phyloP scores from a whole-genome alignment of 2,888 invertebrate genomes.

The Drosophila mulleri region DNA sequence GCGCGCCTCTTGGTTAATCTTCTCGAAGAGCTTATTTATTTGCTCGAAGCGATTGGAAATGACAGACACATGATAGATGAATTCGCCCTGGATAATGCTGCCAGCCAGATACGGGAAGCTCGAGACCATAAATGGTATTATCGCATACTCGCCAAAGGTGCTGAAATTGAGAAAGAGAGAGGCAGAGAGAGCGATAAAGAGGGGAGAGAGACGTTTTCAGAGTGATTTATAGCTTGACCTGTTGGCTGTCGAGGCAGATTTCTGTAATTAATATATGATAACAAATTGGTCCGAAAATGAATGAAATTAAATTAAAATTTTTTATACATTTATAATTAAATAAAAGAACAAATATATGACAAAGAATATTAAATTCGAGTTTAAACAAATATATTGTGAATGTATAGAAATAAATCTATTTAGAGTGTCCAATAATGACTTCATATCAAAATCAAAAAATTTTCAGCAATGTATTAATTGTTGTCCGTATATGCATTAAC shows the following conservation, averaged over 20 bases:
- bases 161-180: constrained; percentile 28
- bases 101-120: constrained; percentile 82
- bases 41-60: constrained; percentile 82
- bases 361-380: too few species aligned
- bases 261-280: constrained; percentile 1
- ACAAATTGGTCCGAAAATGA: background rate
- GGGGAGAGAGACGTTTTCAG: background rate
- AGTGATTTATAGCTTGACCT: constrained; percentile 3
- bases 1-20: constrained; percentile 82
- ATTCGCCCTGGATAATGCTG: constrained; percentile 83
- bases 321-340: too few species aligned
- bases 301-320: background rate
- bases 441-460: too few species aligned
- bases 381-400: too few species aligned
- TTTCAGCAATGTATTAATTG: too few species aligned
- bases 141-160: constrained; percentile 68
- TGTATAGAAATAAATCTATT: too few species aligned
- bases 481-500: too few species aligned
- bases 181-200: background rate
- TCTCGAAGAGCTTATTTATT: constrained; percentile 81
- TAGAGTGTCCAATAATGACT: too few species aligned
- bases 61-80: constrained; percentile 82
- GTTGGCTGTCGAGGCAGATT: background rate
- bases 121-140: constrained; percentile 75
- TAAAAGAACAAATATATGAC: too few species aligned